Conservation (phyloP, 2,113 vertebrate species). For the Excalfactoria chinensis region DNA sequence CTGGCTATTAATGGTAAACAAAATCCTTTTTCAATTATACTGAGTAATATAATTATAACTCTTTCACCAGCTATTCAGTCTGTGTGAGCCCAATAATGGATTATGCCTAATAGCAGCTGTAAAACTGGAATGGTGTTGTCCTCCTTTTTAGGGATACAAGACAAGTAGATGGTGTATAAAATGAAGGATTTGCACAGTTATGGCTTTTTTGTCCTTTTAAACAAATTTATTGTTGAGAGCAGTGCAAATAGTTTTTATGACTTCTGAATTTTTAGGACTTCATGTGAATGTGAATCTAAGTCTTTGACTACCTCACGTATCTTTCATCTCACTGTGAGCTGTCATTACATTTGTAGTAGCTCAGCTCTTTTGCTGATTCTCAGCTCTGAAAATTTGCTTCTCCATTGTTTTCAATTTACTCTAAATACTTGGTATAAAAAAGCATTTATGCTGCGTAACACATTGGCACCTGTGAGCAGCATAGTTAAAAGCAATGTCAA, state of each 20-base stretch:
- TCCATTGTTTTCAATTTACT: not conserved
- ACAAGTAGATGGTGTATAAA: not conserved
- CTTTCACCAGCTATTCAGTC: not conserved
- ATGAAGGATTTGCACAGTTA: not conserved
- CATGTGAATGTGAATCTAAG: not conserved
- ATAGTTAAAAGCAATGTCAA: not conserved
- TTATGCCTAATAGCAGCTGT: not conserved
- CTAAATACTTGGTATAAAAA: not conserved
- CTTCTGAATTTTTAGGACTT: not conserved
- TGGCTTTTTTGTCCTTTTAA: rapidly evolving
- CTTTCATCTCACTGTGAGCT: not conserved
- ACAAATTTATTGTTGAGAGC: not conserved
- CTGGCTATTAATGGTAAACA: not conserved
- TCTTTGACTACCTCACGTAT: not conserved
- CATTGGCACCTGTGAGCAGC: not conserved
- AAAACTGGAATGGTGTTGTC: not conserved
- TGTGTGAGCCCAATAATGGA: not conserved
- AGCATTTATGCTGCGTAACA: not conserved
- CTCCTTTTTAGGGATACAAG: not conserved
- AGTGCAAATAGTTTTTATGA: not conserved
- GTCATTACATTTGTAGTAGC: not conserved
- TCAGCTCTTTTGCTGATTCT: not conserved
- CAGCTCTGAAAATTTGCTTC: not conserved
- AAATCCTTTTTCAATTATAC: not conserved
- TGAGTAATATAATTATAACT: not conserved